Evolutionary conservation across 2,888 invertebrate species (phyloP).

Genomic region (Agrochola circellaris): DNA sequence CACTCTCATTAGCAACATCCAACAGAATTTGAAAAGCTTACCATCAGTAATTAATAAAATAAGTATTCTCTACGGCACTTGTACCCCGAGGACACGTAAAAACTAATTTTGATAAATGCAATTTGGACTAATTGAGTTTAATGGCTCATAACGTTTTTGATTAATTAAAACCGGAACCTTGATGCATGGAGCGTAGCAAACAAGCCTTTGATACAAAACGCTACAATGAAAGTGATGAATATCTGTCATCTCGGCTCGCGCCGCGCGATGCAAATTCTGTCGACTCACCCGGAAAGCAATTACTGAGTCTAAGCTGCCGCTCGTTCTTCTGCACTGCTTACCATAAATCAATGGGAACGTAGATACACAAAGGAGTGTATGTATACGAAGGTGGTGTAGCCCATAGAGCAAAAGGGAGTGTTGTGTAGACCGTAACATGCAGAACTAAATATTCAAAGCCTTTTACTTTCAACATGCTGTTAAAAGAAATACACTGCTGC

Average conservation of each 20-base stretch:
- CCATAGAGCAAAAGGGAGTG: conserved; percentile 5
- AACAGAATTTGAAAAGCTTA: conserved; percentile 17
- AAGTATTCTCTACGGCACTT: conserved; percentile 21
- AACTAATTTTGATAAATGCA: conserved; percentile 47
- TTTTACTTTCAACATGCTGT: neutral
- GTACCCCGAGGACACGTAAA: conserved; percentile 24
- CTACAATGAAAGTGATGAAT: conserved; percentile 64
- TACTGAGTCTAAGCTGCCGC: conserved; percentile 73
- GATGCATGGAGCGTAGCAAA: conserved; percentile 22
- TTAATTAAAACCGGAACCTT: conserved; percentile 54
- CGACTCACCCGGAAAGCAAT: conserved; percentile 80
- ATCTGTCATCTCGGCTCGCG: conserved; percentile 63
- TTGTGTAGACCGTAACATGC: conserved; percentile 1
- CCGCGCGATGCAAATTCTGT: conserved; percentile 76
- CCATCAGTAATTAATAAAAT: conserved; percentile 20
- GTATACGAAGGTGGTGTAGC: conserved; percentile 34
- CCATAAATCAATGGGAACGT: conserved; percentile 73
- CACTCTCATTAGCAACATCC: conserved; percentile 54
- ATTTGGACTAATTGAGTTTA: conserved; percentile 36
- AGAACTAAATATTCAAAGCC: conserved; percentile 17
- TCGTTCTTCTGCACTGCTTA: conserved; percentile 71
- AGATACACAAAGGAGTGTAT: conserved; percentile 40
- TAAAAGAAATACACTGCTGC: neutral
- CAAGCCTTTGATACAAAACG: conserved; percentile 54
- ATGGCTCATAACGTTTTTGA: conserved; percentile 22